Conservation (phyloP, 2,797 vertebrate genomes). For the Alauda arvensis region DNA sequence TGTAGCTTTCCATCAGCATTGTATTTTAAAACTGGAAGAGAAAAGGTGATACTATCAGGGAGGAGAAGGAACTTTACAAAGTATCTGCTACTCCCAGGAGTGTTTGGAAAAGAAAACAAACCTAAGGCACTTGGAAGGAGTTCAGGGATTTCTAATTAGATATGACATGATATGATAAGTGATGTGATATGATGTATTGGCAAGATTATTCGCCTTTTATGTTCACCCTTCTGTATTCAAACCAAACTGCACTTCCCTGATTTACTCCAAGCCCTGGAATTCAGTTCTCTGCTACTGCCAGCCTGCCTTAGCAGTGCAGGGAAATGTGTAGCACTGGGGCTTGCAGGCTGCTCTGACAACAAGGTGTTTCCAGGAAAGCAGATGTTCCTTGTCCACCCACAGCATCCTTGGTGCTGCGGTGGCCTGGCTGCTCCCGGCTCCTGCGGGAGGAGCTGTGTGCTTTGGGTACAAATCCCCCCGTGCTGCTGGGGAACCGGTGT, state of each 20-base stretch:
- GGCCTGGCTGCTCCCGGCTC: background rate
- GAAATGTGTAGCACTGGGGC: background rate
- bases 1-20: background rate
- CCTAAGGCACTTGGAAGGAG: slow-evolving; percentile 1
- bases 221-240: background rate
- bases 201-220: background rate
- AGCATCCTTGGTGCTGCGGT: background rate
- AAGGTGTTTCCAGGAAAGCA: background rate
- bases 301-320: background rate
- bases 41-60: background rate
- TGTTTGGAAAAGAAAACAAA: background rate
- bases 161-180: background rate
- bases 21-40: background rate
- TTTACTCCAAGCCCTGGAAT: slow-evolving; percentile 8
- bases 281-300: background rate
- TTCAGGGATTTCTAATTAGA: slow-evolving; percentile 5
- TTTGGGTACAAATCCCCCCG: background rate
- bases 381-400: background rate
- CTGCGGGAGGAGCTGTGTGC: background rate
- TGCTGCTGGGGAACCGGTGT: background rate
- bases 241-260: background rate
- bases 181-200: background rate
- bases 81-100: background rate
- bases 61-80: background rate
- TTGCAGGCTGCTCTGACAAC: background rate